Base-by-base conservation (phyloP, 1,140 invertebrate genomes). In the Eupristina koningsbergeri region DNA sequence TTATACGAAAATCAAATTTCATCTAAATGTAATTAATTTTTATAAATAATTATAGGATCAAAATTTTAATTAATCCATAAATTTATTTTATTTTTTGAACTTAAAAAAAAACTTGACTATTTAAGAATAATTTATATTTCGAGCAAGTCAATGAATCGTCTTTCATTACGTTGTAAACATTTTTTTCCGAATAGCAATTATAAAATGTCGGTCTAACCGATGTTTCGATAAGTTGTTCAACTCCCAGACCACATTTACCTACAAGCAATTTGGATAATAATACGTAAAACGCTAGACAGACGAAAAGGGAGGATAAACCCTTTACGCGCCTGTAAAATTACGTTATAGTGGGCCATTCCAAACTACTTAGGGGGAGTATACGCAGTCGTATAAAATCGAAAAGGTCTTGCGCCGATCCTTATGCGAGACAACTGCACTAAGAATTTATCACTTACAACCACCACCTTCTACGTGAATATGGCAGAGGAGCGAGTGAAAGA, bases 301-400 rank as follows among this genome's bases (percentile, higher is more conserved):
- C 0, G 29, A 19, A 50, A 29, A 50, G 6, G 47, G 34, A 36
- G 5, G 45, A 61, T 26, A 81, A 58, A 81, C 53, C 80, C 67
- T 22, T 22, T 74, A 47, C 64, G 17, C 41, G 71, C 41, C 81
- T 31, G 71, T 83, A 83, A 83, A 77, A 75, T 71, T 63, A 77
- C 81, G 47, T 22, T 13, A 71, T 67, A 79, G 22, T 11, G 50
- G 58, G 53, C 67, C 31, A 83, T 78, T 83, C 36, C 31, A 50
- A 83, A 83, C 82, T 84, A 84, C 77, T 84, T 84, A 84, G 77
- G 75, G 31, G 67, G 67, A 84, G 69, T 75, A 31, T n/a, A 41
- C 15, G 76, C 36, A 63, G 34, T 79, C 76, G 64, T 78, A 78
- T 78, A 78, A 83, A 41, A 67, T 50, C 75, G 47, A 79, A 79